Evolutionary conservation across 2,113 vertebrate genomes (phyloP).

Genomic region (Polypterus senegalus): DNA sequence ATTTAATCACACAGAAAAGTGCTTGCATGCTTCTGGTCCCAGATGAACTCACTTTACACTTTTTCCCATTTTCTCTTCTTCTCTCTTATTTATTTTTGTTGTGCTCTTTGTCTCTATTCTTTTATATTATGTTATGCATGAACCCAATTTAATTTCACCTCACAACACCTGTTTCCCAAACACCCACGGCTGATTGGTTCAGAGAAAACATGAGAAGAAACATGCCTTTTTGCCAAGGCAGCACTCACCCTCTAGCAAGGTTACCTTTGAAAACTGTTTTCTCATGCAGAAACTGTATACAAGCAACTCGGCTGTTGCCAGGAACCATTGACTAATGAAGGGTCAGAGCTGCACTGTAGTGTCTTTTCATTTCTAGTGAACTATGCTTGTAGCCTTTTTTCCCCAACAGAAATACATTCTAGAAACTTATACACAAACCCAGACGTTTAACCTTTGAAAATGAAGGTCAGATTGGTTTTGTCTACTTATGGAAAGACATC

Average conservation of each 20-base stretch:
- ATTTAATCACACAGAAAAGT: too few species aligned
- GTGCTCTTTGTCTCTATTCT: slow-evolving; percentile 5
- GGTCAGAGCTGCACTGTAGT: slow-evolving; percentile 33
- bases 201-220: slow-evolving; percentile 45
- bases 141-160: slow-evolving; percentile 35
- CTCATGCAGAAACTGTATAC: slow-evolving; percentile 47
- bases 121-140: too few species aligned
- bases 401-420: slow-evolving; percentile 41
- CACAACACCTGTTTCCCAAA: slow-evolving; percentile 56
- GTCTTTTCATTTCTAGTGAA: slow-evolving; percentile 43
- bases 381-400: slow-evolving; percentile 41
- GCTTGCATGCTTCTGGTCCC: slow-evolving; percentile 27
- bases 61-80: slow-evolving; percentile 4
- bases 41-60: slow-evolving; percentile 32
- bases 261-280: slow-evolving; percentile 59
- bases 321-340: slow-evolving; percentile 56
- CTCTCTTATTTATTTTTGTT: slow-evolving; percentile 34
- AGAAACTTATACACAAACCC: slow-evolving; percentile 43
- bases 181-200: slow-evolving; percentile 45
- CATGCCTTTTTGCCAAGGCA: slow-evolving; percentile 49
- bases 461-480: slow-evolving; percentile 36
- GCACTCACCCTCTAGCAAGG: slow-evolving; percentile 62
- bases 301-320: slow-evolving; percentile 44
- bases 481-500: too few species aligned
- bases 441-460: slow-evolving; percentile 54